Percentiles rank a stretch among this genome's conserved stretches.
phyloP scores from a whole-genome alignment of 2,797 vertebrate species.

The Erpetoichthys calabaricus region DNA sequence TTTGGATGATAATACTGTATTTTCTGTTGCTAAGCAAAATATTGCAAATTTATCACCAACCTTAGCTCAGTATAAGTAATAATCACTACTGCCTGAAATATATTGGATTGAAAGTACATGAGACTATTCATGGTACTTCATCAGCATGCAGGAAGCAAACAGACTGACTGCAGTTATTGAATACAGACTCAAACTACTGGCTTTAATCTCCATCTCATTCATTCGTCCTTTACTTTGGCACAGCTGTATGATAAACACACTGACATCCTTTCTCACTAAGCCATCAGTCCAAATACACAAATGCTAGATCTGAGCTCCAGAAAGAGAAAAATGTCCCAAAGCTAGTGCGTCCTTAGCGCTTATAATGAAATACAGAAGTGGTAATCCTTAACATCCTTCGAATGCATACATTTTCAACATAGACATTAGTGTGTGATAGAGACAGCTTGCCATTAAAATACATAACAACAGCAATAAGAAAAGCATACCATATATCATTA shows the following conservation, averaged over 20 bases:
- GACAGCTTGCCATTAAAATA: no score
- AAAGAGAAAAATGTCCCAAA: background rate
- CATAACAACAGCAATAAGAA: no score
- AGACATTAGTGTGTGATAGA: no score
- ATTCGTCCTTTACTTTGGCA: constrained; percentile 60
- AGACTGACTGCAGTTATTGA: constrained; percentile 59
- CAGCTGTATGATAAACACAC: constrained; percentile 74
- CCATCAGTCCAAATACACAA: constrained; percentile 7
- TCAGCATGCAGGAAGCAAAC: constrained; percentile 72
- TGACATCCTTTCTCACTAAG: constrained; percentile 39
- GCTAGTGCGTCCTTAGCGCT: background rate
- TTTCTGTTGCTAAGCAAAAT: constrained; percentile 42
- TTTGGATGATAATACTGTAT: constrained; percentile 29
- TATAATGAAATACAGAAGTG: background rate
- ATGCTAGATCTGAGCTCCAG: constrained; percentile 2
- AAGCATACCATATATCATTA: no score
- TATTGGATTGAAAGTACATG: constrained; percentile 56
- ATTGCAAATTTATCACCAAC: constrained; percentile 45
- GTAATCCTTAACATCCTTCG: no score
- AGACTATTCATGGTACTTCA: constrained; percentile 68
- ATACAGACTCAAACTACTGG: constrained; percentile 66
- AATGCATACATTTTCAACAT: no score
- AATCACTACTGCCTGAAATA: constrained; percentile 52
- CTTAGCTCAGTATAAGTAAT: constrained; percentile 45
- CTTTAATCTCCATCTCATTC: constrained; percentile 81